Evolutionary conservation across 2,113 vertebrate genomes (phyloP).

Genomic region (Raja brachyura): DNA sequence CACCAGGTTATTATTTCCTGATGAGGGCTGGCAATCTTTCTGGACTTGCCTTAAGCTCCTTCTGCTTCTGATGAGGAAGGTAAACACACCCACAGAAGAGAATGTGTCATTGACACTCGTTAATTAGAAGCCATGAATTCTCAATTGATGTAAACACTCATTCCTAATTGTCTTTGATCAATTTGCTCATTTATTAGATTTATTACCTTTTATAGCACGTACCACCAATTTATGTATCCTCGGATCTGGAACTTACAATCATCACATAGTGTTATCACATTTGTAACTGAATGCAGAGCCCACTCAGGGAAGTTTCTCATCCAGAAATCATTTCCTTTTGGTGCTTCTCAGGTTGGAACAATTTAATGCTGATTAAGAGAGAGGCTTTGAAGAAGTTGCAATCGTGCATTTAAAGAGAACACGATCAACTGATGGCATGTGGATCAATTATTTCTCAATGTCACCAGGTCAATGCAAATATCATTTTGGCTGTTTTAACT

Average conservation of each 20-base stretch:
- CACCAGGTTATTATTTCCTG: not conserved
- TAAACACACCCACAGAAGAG: not conserved
- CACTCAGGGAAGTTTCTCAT: not conserved
- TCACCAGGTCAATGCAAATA: not conserved
- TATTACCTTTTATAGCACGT: not conserved
- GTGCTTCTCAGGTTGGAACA: not conserved
- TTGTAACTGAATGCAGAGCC: not conserved
- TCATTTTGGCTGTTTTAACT: not conserved
- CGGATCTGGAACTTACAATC: not conserved
- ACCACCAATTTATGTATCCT: not conserved
- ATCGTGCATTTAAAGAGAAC: not conserved
- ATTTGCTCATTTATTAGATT: not conserved
- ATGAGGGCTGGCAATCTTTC: not conserved
- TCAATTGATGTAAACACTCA: not conserved
- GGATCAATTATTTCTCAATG: not conserved
- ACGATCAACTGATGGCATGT: not conserved
- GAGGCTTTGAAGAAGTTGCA: not conserved
- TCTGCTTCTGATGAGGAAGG: not conserved
- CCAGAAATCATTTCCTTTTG: not conserved
- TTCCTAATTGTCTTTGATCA: not conserved
- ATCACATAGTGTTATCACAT: not conserved
- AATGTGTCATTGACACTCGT: not conserved
- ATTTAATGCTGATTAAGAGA: not conserved
- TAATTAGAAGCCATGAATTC: conserved; percentile 9
- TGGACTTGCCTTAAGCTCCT: not conserved